These are phyloP conservation scores for Lysandra coridon DNA, from an alignment of 2,888 invertebrate species.

Conservation along the genomic window DNA sequence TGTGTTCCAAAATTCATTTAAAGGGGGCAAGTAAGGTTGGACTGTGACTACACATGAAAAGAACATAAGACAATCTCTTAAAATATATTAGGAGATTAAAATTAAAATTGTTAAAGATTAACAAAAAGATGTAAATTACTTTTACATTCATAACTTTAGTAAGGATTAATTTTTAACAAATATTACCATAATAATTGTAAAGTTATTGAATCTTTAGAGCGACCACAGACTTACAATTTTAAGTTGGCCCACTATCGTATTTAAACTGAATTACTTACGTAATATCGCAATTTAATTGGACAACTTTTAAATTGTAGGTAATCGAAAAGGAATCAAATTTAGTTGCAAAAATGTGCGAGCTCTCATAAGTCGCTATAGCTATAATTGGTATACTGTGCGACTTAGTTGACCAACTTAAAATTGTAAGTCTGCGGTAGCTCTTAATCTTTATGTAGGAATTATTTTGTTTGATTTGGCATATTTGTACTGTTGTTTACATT, in stretches of 20 bases:
- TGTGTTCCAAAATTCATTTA: neutral
- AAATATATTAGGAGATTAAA: neutral
- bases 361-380: too few species aligned
- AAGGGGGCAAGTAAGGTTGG: too few species aligned
- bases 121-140: neutral
- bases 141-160: neutral
- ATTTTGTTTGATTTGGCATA: constrained; percentile 35
- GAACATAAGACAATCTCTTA: neutral
- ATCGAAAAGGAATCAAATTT: too few species aligned
- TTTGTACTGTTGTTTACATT: constrained; percentile 36
- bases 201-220: neutral
- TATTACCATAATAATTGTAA: constrained; percentile 1
- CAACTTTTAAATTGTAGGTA: too few species aligned
- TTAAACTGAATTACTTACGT: too few species aligned
- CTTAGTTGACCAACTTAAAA: too few species aligned
- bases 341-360: too few species aligned
- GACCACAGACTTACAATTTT: too few species aligned
- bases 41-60: neutral
- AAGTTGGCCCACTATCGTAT: too few species aligned
- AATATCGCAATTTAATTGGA: too few species aligned
- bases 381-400: too few species aligned
- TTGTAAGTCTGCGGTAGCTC: too few species aligned
- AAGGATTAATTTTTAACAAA: neutral
- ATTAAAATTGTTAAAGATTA: neutral
- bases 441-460: neutral